These are phyloP conservation scores for Lasioglossum lativentre DNA, from an alignment of 2,888 invertebrate genomes.

Conservation along the genomic window DNA sequence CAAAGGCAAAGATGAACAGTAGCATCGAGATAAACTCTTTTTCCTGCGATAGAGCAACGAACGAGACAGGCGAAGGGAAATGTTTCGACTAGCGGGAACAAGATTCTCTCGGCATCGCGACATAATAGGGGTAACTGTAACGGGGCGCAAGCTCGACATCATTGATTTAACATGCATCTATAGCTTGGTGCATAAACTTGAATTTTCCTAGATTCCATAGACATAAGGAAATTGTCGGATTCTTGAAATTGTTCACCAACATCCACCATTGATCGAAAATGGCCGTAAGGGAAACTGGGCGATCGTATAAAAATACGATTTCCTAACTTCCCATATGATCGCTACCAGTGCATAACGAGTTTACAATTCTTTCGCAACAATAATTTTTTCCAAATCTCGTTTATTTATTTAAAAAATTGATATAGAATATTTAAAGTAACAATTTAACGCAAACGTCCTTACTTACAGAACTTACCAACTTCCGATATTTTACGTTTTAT, in stretches of 20 bases:
- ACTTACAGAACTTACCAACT: conserved; percentile 14
- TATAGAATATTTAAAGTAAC: conserved; percentile 35
- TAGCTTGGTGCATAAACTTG: conserved; percentile 60
- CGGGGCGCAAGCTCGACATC: conserved; percentile 82
- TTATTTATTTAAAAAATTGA: conserved; percentile 38
- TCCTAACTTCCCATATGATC: neutral
- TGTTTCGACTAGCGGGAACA: conserved; percentile 20
- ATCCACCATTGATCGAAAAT: neutral
- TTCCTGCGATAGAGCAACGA: neutral
- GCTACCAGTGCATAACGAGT: too few species aligned
- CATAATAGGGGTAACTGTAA: conserved; percentile 70
- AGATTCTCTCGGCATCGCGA: conserved; percentile 70
- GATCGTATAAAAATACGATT: neutral
- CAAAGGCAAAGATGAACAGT: conserved; percentile 8
- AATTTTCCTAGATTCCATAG: conserved; percentile 18
- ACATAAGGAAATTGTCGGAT: conserved; percentile 1
- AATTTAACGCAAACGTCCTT: conserved; percentile 28
- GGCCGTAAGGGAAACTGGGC: neutral
- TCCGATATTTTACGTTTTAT: conserved; percentile 13
- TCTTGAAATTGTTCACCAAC: neutral
- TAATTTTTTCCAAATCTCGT: neutral
- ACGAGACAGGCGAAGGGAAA: conserved; percentile 1
- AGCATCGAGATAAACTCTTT: conserved; percentile 19
- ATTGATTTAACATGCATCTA: conserved; percentile 82
- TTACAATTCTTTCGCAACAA: neutral